Conservation (phyloP, 2,113 vertebrate genomes). For the Mungos mungo region DNA sequence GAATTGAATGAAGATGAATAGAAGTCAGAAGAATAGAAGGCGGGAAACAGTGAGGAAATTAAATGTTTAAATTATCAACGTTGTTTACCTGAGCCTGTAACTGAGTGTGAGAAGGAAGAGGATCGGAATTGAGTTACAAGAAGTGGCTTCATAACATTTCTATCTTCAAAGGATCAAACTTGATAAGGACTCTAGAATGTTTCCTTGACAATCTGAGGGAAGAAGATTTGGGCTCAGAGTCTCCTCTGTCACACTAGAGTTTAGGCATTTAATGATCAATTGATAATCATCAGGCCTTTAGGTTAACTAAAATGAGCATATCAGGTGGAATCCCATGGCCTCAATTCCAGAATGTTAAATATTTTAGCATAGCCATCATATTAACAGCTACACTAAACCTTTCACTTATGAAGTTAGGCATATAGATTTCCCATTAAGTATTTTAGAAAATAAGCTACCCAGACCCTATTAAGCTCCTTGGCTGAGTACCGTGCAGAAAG, state of each 20-base stretch:
- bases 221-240: not conserved
- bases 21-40: not conserved
- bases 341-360: not conserved
- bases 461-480: not conserved
- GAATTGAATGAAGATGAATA: not conserved
- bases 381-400: not conserved
- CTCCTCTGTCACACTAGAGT: not conserved
- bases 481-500: not conserved
- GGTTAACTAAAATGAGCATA: not conserved
- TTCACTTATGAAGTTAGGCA: not conserved
- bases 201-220: not conserved
- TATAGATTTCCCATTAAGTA: not conserved
- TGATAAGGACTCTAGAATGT: constrained; percentile 11
- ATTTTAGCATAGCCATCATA: not conserved
- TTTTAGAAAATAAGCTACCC: not conserved
- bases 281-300: not conserved
- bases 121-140: constrained; percentile 32
- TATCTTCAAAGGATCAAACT: constrained; percentile 42
- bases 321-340: not conserved
- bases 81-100: constrained; percentile 46
- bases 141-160: constrained; percentile 16
- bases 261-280: not conserved
- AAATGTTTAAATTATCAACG: not conserved
- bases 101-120: not conserved
- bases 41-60: not conserved